Percentiles rank a stretch among this genome's conserved stretches.
Conservation (phyloP, 2,797 vertebrate genomes). For the Menidia menidia region DNA sequence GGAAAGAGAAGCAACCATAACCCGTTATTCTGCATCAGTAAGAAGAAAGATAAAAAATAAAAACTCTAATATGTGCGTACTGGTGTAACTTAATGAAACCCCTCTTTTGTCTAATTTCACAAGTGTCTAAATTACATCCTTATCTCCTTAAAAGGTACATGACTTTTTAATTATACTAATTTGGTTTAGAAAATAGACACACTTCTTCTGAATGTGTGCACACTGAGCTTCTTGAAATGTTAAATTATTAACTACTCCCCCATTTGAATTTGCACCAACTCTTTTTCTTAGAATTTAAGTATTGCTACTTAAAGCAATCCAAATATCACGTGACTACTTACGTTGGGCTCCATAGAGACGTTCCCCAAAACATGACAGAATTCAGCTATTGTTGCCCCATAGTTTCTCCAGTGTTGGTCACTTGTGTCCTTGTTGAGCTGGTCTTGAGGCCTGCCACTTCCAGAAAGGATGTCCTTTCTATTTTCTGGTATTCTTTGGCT, state of each 20-base stretch:
- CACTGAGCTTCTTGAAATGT: background rate
- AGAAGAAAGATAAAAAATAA: constrained; percentile 6
- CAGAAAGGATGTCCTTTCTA: background rate
- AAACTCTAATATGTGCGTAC: background rate
- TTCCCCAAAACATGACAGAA: no score
- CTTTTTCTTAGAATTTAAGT: background rate
- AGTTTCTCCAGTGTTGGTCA: background rate
- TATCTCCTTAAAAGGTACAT: background rate
- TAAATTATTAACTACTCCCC: background rate
- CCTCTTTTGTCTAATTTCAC: background rate
- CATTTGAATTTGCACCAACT: background rate
- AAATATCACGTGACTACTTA: no score
- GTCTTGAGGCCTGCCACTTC: background rate
- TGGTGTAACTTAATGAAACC: background rate
- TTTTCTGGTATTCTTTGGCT: background rate
- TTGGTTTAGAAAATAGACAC: background rate
- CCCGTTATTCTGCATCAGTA: constrained; percentile 23
- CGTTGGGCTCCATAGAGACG: no score
- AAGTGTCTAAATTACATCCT: background rate
- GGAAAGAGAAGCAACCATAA: constrained; percentile 6
- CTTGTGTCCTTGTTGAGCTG: background rate
- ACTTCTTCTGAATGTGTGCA: background rate
- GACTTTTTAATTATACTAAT: background rate
- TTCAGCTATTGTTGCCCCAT: no score
- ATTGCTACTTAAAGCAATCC: no score